Conservation (phyloP, 2,888 invertebrate genomes). For the Ditylenchus weischeri region DNA sequence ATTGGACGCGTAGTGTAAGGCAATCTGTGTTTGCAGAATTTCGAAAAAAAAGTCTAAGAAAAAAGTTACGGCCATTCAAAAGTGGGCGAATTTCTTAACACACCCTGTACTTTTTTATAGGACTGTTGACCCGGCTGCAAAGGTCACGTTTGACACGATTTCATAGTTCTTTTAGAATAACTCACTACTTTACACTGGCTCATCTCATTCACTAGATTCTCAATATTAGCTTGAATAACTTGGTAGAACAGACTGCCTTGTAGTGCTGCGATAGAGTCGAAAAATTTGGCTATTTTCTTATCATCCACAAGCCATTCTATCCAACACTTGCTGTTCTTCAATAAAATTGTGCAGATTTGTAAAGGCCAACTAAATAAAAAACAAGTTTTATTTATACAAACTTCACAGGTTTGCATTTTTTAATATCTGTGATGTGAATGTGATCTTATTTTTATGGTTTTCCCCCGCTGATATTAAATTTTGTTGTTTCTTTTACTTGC, state of each 20-base stretch:
- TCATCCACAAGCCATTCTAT: constrained; percentile 32
- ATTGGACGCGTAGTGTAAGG: no score
- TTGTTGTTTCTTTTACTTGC: neutral
- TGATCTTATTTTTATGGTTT: no score
- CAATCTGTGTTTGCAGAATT: no score
- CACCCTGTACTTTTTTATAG: neutral
- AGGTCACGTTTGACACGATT: no score
- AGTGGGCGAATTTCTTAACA: no score
- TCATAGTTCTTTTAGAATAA: neutral
- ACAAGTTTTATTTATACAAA: neutral
- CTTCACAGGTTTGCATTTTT: no score
- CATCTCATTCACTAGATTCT: constrained; percentile 21
- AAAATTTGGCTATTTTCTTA: constrained; percentile 23
- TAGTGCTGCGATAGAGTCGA: constrained; percentile 37
- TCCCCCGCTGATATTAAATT: no score
- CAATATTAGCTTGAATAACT: constrained; percentile 28
- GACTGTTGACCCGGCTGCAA: no score
- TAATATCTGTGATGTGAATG: no score
- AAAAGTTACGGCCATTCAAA: no score
- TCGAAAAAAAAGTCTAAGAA: no score
- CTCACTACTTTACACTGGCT: constrained; percentile 25
- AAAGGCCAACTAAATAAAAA: constrained; percentile 34
- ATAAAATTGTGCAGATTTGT: constrained; percentile 36
- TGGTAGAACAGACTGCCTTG: constrained; percentile 26
- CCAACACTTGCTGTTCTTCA: constrained; percentile 28